Evolutionary conservation across 2,797 vertebrate genomes (phyloP).

Genomic region (Protosalanx chinensis): DNA sequence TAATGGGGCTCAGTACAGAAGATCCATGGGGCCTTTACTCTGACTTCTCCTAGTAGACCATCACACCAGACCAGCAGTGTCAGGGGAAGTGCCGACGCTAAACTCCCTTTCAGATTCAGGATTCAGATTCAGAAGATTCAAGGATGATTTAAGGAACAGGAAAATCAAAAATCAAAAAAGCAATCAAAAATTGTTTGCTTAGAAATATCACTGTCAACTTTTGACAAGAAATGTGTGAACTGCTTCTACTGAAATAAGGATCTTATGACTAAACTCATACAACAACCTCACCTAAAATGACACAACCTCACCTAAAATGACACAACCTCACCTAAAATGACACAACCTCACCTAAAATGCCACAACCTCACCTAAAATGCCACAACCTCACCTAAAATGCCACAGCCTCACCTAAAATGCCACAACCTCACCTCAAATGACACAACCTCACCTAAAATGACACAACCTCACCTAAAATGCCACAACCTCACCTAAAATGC

Average conservation of each 20-base stretch:
- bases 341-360: no score
- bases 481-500: no score
- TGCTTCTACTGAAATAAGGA: background rate
- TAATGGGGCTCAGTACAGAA: slow-evolving; percentile 10
- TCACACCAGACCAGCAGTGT: background rate
- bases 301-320: no score
- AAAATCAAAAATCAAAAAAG: no score
- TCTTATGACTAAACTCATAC: background rate
- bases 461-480: no score
- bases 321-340: no score
- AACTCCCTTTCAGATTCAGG: background rate
- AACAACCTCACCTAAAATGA: background rate
- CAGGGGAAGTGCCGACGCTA: background rate
- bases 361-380: no score
- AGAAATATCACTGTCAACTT: background rate
- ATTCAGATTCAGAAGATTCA: no score
- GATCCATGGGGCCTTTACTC: background rate
- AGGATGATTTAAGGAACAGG: background rate
- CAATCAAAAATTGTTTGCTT: background rate
- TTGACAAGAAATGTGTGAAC: background rate
- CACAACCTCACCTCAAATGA: no score
- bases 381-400: no score
- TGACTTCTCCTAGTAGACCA: background rate
- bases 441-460: no score
- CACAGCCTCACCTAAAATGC: no score